Evolutionary conservation across 2,888 invertebrate species (phyloP).

Genomic region (Agrochola lota): DNA sequence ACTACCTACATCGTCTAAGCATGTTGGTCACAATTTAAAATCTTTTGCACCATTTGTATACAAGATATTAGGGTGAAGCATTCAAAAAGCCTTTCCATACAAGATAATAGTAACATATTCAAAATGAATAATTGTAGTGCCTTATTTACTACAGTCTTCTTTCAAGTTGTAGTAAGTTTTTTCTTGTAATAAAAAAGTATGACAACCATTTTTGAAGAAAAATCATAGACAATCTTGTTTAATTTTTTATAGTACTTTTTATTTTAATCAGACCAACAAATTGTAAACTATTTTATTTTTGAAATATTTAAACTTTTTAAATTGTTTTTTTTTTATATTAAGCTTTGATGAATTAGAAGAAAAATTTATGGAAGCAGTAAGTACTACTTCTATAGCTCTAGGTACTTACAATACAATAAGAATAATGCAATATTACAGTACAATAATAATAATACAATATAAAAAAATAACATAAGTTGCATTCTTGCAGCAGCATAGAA

Average conservation of each 20-base stretch:
- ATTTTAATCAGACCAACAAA: neutral
- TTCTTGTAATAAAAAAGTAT: neutral
- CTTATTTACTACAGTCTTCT: neutral
- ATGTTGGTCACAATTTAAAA: constrained; percentile 13
- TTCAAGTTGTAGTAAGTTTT: neutral
- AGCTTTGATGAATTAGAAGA: neutral
- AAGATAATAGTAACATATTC: neutral
- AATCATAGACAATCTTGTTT: no score
- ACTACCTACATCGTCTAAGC: constrained; percentile 1
- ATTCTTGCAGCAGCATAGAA: neutral
- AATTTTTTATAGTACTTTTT: no score
- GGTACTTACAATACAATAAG: no score
- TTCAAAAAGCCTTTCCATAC: neutral
- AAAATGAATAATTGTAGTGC: neutral
- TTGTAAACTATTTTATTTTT: neutral
- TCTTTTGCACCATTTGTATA: neutral
- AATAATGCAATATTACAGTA: neutral
- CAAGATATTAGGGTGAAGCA: neutral
- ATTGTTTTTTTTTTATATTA: neutral
- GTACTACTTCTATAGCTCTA: neutral
- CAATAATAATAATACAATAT: neutral
- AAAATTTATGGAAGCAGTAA: neutral
- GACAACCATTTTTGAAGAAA: neutral
- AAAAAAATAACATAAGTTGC: neutral
- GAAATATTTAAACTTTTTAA: neutral